These are phyloP conservation scores for Eulemur mongoz DNA, from an alignment of 2,797 vertebrate genomes.

Conservation along the genomic window DNA sequence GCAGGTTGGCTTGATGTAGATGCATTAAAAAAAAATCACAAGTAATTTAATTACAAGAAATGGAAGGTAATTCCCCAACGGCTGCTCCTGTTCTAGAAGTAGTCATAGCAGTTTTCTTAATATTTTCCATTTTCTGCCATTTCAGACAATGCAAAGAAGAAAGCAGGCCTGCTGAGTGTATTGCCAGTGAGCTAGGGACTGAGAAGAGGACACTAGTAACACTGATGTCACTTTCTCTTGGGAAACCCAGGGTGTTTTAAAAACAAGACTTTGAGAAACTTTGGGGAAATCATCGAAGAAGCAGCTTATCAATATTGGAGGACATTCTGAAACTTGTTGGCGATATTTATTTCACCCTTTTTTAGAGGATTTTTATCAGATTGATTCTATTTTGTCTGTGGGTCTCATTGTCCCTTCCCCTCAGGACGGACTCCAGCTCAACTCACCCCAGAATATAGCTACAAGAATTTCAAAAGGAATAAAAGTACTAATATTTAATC, in stretches of 20 bases:
- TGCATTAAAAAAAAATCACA: background rate
- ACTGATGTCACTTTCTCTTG: background rate
- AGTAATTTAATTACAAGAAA: constrained; percentile 46
- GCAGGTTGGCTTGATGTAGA: constrained; percentile 27
- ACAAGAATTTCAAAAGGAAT: background rate
- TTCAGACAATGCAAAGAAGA: background rate
- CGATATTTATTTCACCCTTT: background rate
- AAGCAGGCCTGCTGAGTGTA: background rate
- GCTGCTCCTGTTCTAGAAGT: background rate
- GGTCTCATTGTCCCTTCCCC: background rate
- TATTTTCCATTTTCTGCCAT: constrained; percentile 47
- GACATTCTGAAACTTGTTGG: background rate
- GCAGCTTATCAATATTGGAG: background rate
- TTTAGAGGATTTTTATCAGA: background rate
- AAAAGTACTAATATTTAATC: background rate
- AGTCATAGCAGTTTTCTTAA: constrained; percentile 27
- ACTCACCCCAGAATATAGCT: background rate
- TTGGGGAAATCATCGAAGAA: background rate
- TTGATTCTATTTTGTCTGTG: background rate
- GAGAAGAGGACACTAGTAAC: background rate
- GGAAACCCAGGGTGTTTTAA: constrained; percentile 30
- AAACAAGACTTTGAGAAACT: background rate
- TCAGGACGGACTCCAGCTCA: background rate
- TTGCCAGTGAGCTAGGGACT: background rate
- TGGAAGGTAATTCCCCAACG: constrained; percentile 15